A percentile compares a stretch with the other conserved stretches of the same genome.
Evolutionary conservation across 2,888 invertebrate genomes (phyloP).

Genomic region (Andrena chrysosceles): DNA sequence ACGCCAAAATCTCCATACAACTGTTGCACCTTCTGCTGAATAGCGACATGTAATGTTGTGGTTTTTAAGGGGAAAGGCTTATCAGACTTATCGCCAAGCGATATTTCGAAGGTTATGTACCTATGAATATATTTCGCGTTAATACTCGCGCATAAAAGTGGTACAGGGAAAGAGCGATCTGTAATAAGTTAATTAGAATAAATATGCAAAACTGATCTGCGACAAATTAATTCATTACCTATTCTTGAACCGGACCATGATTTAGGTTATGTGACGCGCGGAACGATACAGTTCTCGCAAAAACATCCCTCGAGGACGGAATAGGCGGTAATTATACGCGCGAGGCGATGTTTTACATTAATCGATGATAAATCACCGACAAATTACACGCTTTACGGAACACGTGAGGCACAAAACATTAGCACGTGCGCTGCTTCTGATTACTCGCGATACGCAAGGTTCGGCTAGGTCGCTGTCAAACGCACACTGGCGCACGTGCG

Average conservation of each 20-base stretch:
- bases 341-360: not conserved
- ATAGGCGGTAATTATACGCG: not conserved
- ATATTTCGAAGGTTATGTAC: constrained; percentile 90
- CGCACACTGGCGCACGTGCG: constrained; percentile 27
- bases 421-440: constrained; percentile 40
- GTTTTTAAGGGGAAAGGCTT: constrained; percentile 86
- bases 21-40: constrained; percentile 88
- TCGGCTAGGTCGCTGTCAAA: constrained; percentile 60
- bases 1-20: constrained; percentile 92
- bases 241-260: constrained; percentile 89
- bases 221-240: constrained; percentile 84
- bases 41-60: constrained; percentile 86
- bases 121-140: constrained; percentile 84
- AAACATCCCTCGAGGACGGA: not conserved
- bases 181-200: constrained; percentile 1
- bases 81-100: constrained; percentile 85
- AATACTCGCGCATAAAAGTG: not conserved
- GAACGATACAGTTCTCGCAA: not conserved
- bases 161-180: not conserved
- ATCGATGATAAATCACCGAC: not conserved
- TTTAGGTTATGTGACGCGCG: constrained; percentile 66
- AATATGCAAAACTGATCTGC: not conserved
- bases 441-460: constrained; percentile 26
- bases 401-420: not conserved
- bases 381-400: not conserved